Evolutionary conservation across 2,113 vertebrate genomes (phyloP), one percentile per base, ranked within the genome.

Genomic region (Cynoglossus semilaevis): DNA sequence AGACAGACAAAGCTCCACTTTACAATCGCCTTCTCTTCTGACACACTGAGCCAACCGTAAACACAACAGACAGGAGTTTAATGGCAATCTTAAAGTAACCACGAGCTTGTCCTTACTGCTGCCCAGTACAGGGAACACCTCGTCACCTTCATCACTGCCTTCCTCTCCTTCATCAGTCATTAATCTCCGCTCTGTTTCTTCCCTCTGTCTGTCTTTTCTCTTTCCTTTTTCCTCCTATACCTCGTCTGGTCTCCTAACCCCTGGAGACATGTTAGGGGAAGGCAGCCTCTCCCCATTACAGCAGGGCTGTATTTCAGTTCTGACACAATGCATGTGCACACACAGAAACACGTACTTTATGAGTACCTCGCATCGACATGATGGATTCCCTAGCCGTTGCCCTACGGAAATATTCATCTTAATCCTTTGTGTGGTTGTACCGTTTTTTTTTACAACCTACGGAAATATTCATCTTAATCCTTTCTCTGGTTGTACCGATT

Each of bases 21-120:
- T 90, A 89, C 75, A 80, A 89, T 74, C 72, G 70, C 62, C 79
- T 76, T 84, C 81, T 86, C 80, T 71, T 80, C 74, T 72, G 74
- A 86, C 78, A 81, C 85, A 88, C 85, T 84, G 87, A 88, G 87
- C 81, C 76, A 42, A 83, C 83, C 79, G 72, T 91, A 89, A 92
- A 90, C 85, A 84, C 62, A 42, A 76, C 80, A 74, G 76, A 76
- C 76, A 69, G 82, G 84, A 85, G 80, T 90, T 88, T 89, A 91
- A 91, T 88, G 83, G 75, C 81, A 75, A 80, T 86, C 86, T 88
- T 89, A 90, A 91, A 90, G 87, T 91, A 80, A 73, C 81, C 86
- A 80, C 88, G 82, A 63, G 80, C 82, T 86, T 81, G 82, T 74
- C 87, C 91, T 92, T 88, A 89, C 76, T 84, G 53, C 83, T 80